phyloP scores from a whole-genome alignment of 2,113 vertebrate genomes.

The Rana temporaria region DNA sequence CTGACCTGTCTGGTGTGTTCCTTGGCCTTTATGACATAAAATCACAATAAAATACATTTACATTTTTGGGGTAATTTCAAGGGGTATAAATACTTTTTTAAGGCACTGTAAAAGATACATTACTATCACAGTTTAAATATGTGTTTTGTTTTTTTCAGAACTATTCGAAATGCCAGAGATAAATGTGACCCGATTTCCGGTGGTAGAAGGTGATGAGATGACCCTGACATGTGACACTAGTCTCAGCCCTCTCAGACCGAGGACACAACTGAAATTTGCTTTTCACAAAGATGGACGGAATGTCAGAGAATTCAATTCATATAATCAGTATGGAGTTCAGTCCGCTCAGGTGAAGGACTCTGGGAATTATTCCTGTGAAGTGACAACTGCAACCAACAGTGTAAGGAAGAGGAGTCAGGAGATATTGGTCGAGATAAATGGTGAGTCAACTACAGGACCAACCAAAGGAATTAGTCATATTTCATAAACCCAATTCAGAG shows the following conservation, averaged over 20 bases:
- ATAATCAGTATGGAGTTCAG: not conserved
- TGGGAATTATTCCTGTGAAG: slow-evolving; percentile 7
- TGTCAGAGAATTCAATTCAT: not conserved
- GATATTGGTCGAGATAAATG: not conserved
- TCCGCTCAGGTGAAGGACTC: not conserved
- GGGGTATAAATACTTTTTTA: no score
- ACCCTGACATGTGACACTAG: slow-evolving; percentile 16
- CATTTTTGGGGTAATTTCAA: no score
- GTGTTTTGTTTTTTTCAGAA: not conserved
- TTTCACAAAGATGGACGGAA: not conserved
- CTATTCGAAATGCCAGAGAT: not conserved
- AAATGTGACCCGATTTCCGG: not conserved
- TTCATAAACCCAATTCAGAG: no score
- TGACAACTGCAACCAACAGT: not conserved
- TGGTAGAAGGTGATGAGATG: not conserved
- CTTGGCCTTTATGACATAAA: no score
- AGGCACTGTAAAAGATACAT: no score
- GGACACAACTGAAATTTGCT: not conserved
- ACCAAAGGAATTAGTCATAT: no score
- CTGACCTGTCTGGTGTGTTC: no score
- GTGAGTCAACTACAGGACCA: not conserved
- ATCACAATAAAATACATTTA: no score
- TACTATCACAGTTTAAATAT: no score
- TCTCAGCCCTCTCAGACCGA: not conserved
- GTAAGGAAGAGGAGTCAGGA: not conserved